Base-by-base conservation (phyloP, 2,113 vertebrate genomes). In the Echinops telfairi region DNA sequence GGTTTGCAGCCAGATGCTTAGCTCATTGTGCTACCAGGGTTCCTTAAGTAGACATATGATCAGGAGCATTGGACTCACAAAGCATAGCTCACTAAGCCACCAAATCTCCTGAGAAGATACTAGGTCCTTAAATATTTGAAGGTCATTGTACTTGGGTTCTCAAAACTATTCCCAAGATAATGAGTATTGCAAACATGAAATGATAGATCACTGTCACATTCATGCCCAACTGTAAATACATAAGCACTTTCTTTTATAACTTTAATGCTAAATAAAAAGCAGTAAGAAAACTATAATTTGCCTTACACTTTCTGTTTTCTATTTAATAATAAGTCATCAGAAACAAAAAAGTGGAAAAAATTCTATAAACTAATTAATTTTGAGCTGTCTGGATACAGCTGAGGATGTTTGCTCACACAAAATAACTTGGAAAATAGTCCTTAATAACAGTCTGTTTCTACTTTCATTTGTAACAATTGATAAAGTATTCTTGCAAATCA, bases 401-500 rank as follows among this genome's bases (percentile, higher is more conserved):
- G 86, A 78, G 60, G 1, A 43, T 90, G 83, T 81, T 10, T 75
- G 83, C 73, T 90, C 15, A 75, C 86, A 85, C 6, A 81, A 16
- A 91, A 3, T 29, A 19, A n/a, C 78, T 83, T 91, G 23, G 7
- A 83, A 95, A 92, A 77, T 5, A 90, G 43, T 75, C 33, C 25
- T 84, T 25, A 33, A 15, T 16, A 87, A 75, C 17, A 57, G 10
- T 9, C 25, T 68, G 60, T 76, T 23, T 19, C 64, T 84, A 33
- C 36, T 95, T 79, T 92, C 27, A 86, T 70, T 93, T 87, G 16
- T 27, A 89, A 75, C 22, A 38, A 78, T 25, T 81, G 31, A 73
- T 75, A 57, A 94, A 90, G 70, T 33, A 87, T 38, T 76, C 23
- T 58, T 83, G 40, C 6, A 93, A 89, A 93, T 88, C 71, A 53